Evolutionary conservation across 2,888 invertebrate genomes (phyloP), one percentile per base, ranked within the genome.

Genomic region (Limnephilus lunatus): DNA sequence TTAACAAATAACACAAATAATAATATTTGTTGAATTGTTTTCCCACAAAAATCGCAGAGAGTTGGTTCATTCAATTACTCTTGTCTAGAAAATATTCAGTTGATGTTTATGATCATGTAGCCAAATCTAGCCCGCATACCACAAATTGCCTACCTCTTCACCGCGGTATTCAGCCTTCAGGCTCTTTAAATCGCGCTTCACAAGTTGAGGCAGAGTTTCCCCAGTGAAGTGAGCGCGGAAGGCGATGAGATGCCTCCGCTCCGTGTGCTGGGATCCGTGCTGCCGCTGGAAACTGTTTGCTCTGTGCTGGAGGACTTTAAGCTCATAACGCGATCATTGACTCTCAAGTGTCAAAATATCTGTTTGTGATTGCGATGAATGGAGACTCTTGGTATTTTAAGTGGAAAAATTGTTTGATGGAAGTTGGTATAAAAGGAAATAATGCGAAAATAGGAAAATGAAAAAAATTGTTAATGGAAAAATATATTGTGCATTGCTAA

Each of bases 321-420:
- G 35, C 35, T 83, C 83, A 83, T 83, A 83, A 83, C 83, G 35
- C 83, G 83, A 83, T 83, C 83, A 83, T 83, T 83, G 83, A 35
- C 35, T 83, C 25, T 19, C 1, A 19, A 19, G 15, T 53, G 15
- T 53, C 53, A 48, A 48, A 48, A 48, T 48, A 48, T 48, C 48
- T 48, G 48, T 48, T 48, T 48, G 48, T 48, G 48, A 48, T 48
- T 15, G 48, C 48, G 48, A 48, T 15, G 48, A 48, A 15, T 4
- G 48, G 3, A 3, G 15, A 48, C 48, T 48, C 48, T 14, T 48
- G 14, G 48, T 3, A 48, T 48, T 48, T 48, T 44, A 44, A 12
- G 1, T 44, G 44, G 44, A 44, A 44, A 44, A 44, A 44, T 44
- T 44, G 12, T 44, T 44, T 44, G 0, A 44, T 44, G 11, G 12